phyloP scores from a whole-genome alignment of 2,797 vertebrate species.

The Sebastes glaucus region DNA sequence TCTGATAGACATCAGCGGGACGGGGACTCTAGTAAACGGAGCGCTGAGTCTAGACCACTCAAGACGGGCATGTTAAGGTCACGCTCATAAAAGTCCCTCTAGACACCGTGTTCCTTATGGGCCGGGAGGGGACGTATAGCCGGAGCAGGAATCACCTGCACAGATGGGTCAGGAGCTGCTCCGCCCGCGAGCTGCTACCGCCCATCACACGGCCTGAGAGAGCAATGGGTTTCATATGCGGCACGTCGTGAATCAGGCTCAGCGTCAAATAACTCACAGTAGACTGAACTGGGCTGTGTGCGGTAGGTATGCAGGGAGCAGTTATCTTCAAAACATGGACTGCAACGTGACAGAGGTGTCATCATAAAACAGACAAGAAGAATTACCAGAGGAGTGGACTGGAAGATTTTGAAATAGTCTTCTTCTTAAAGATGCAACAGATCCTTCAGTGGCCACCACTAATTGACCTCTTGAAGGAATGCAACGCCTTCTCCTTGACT shows the following conservation, averaged over 20 bases:
- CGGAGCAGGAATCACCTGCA: slow-evolving; percentile 61
- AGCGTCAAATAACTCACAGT: slow-evolving; percentile 34
- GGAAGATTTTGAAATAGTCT: not conserved
- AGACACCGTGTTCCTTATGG: slow-evolving; percentile 37
- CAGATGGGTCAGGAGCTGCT: slow-evolving; percentile 52
- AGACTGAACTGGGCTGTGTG: slow-evolving; percentile 34
- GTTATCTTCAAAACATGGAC: slow-evolving; percentile 13
- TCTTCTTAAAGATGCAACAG: slow-evolving; percentile 27
- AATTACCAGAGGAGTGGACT: not conserved
- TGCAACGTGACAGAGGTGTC: slow-evolving; percentile 26
- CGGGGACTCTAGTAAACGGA: slow-evolving; percentile 58
- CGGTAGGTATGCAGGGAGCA: slow-evolving; percentile 7
- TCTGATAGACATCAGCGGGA: slow-evolving; percentile 59
- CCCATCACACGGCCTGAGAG: slow-evolving; percentile 30
- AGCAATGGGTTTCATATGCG: slow-evolving; percentile 53
- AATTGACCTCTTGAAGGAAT: slow-evolving; percentile 80
- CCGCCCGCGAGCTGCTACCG: slow-evolving; percentile 12
- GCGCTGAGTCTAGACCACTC: slow-evolving; percentile 64
- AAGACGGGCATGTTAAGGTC: slow-evolving; percentile 73
- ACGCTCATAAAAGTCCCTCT: slow-evolving; percentile 69
- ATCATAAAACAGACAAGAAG: not conserved
- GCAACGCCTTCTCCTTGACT: slow-evolving; percentile 79
- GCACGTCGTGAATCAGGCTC: slow-evolving; percentile 35
- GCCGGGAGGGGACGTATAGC: slow-evolving; percentile 47
- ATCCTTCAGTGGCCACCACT: slow-evolving; percentile 70